phyloP scores from a whole-genome alignment of 2,113 vertebrate species.

The Hiodon tergisus region DNA sequence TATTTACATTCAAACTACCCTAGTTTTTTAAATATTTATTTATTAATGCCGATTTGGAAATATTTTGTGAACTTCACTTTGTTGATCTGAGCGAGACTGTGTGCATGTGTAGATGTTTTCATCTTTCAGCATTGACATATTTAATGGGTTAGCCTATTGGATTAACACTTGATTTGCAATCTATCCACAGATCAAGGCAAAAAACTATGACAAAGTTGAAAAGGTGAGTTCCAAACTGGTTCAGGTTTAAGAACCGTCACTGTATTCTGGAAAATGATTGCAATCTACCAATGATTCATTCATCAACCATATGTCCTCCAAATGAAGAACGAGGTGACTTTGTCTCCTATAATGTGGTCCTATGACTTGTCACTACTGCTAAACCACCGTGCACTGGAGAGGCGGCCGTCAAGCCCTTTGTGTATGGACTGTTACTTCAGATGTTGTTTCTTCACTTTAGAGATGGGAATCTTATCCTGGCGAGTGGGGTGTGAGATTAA shows the following conservation, averaged over 20 bases:
- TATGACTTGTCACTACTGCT: too few relatives aligned
- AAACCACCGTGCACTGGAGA: too few relatives aligned
- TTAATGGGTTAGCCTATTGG: constrained; percentile 5
- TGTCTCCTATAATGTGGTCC: too few relatives aligned
- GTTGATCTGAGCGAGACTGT: constrained; percentile 52
- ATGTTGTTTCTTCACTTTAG: too few relatives aligned
- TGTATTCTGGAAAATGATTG: neutral
- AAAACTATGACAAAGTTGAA: constrained; percentile 99
- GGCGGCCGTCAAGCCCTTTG: too few relatives aligned
- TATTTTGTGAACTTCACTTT: constrained; percentile 69
- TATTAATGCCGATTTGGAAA: constrained; percentile 40
- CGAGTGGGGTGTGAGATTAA: too few relatives aligned
- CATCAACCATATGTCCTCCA: too few relatives aligned
- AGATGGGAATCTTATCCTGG: too few relatives aligned
- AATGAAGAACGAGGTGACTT: too few relatives aligned
- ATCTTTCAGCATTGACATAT: neutral
- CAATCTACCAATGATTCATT: too few relatives aligned
- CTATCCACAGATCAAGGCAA: constrained; percentile 96
- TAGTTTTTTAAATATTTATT: neutral
- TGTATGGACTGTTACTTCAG: too few relatives aligned
- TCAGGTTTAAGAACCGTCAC: neutral
- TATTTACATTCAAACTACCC: neutral
- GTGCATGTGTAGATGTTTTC: neutral
- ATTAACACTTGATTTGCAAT: constrained; percentile 68
- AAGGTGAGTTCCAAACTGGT: constrained; percentile 76